A percentile compares a stretch with the other conserved stretches of the same genome.
Conservation (phyloP, 2,113 vertebrate species). For the Dasyornis broadbenti region DNA sequence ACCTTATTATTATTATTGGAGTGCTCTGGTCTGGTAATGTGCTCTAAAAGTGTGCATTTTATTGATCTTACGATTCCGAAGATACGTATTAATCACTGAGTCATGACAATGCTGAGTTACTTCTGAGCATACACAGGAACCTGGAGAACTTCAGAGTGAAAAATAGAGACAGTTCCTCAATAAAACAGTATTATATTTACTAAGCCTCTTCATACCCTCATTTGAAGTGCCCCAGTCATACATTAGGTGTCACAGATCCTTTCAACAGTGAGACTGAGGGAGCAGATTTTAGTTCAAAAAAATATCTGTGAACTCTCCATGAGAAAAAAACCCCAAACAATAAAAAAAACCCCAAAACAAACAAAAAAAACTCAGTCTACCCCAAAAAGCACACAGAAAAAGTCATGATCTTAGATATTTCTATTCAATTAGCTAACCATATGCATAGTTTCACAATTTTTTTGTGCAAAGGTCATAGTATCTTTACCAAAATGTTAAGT, state of each 20-base stretch:
- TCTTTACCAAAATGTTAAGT: not conserved
- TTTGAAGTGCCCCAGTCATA: not conserved
- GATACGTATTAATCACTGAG: not conserved
- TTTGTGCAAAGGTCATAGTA: not conserved
- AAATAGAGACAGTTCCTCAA: not conserved
- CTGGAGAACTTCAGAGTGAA: not conserved
- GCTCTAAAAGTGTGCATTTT: not conserved
- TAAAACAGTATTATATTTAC: not conserved
- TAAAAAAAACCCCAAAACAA: not conserved
- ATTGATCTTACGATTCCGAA: not conserved
- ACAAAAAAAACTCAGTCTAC: accelerated
- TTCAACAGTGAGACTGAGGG: not conserved
- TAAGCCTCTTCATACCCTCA: not conserved
- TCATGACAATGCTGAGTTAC: not conserved
- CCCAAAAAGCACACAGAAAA: not conserved
- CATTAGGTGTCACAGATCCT: not conserved
- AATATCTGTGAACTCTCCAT: not conserved
- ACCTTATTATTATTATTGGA: not conserved
- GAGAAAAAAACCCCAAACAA: too few species aligned
- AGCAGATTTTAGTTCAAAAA: not conserved
- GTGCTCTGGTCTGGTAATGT: not conserved
- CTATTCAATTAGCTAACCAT: not conserved
- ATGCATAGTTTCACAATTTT: not conserved
- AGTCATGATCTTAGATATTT: not conserved
- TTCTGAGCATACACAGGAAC: not conserved